phyloP scores from a whole-genome alignment of 2,113 vertebrate genomes.

The Gasterosteus nipponicus region DNA sequence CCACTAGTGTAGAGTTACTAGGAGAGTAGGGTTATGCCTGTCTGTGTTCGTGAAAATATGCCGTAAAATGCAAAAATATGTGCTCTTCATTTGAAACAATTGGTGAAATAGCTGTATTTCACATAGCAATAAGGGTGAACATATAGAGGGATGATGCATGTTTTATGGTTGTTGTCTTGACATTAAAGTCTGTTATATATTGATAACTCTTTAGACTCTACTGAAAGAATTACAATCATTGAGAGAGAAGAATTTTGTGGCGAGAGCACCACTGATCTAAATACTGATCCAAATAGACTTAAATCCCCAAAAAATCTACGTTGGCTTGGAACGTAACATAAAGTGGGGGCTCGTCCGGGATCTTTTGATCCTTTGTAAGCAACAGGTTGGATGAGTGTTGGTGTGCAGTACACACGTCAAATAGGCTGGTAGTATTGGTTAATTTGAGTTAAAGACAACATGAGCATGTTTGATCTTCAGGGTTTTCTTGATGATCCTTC shows the following conservation, averaged over 20 bases:
- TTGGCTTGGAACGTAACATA: too few species aligned
- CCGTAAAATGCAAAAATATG: conserved; percentile 17
- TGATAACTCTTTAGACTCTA: background rate
- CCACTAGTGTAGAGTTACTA: conserved; percentile 23
- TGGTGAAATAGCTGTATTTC: conserved; percentile 9
- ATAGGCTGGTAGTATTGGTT: too few species aligned
- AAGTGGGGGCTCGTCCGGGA: too few species aligned
- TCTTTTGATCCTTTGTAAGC: too few species aligned
- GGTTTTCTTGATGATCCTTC: too few species aligned
- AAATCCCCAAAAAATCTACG: too few species aligned
- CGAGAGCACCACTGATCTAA: background rate
- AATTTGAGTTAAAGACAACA: too few species aligned
- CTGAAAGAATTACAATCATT: conserved; percentile 4
- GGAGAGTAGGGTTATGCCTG: background rate
- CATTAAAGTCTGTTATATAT: conserved; percentile 8
- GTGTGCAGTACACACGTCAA: too few species aligned
- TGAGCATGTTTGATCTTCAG: too few species aligned
- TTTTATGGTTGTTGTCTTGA: background rate
- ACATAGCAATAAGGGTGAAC: background rate
- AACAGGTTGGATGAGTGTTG: too few species aligned
- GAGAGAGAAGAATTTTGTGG: background rate
- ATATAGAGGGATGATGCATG: background rate
- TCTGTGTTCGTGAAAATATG: conserved; percentile 14
- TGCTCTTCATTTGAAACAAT: conserved; percentile 26
- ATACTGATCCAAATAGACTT: background rate